phyloP scores from a whole-genome alignment of 1,140 invertebrate species.

The Brachionus angularis region DNA sequence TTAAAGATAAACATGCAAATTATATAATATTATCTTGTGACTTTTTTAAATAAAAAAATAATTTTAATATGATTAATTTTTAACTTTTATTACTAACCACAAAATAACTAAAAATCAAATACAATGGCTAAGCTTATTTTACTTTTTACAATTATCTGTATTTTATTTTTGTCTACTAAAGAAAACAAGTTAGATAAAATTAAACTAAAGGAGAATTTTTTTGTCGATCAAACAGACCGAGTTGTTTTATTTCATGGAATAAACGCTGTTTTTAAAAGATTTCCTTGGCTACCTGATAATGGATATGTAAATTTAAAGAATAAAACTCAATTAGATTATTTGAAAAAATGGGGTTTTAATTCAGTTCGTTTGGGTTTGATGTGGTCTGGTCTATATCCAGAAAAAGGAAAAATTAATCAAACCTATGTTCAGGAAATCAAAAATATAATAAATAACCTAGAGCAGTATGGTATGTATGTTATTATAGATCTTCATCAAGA shows the following conservation, averaged over 20 bases:
- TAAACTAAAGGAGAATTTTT: slow-evolving; percentile 26
- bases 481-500: slow-evolving; percentile 51
- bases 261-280: slow-evolving; percentile 47
- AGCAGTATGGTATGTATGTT: slow-evolving; percentile 47
- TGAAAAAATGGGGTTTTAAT: slow-evolving; percentile 49
- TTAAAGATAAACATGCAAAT: too few species aligned
- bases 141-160: too few species aligned
- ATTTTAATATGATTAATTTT: too few species aligned
- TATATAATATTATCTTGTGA: too few species aligned
- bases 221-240: slow-evolving; percentile 46
- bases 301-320: slow-evolving; percentile 46
- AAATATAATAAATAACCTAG: slow-evolving; percentile 46
- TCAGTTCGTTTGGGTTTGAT: slow-evolving; percentile 48
- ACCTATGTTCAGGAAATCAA: slow-evolving; percentile 47
- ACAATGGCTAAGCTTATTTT: too few species aligned
- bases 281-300: slow-evolving; percentile 46
- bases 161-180: too few species aligned
- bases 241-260: slow-evolving; percentile 48
- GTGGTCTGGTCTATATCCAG: slow-evolving; percentile 48
- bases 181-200: slow-evolving; percentile 17
- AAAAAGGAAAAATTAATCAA: slow-evolving; percentile 44
- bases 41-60: too few species aligned
- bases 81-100: too few species aligned
- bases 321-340: slow-evolving; percentile 45
- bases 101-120: too few species aligned